phyloP scores from a whole-genome alignment of 2,888 invertebrate genomes.

The Gymnosoma rotundatum region DNA sequence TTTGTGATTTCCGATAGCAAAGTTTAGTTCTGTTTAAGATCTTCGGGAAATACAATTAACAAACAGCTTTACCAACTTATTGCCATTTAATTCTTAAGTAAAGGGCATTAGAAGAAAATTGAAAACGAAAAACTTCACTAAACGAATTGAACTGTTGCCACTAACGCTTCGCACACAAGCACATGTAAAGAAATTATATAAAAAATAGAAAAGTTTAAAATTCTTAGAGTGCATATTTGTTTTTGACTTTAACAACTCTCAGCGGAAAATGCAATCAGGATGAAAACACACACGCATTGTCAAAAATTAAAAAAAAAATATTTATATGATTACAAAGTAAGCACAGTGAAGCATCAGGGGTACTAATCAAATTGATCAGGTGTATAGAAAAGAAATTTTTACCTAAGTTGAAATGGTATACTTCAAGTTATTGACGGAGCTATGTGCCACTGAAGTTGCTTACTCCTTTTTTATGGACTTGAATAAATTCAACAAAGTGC shows the following conservation, averaged over 20 bases:
- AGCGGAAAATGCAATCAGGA: conserved; percentile 49
- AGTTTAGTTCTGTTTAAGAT: too few relatives aligned
- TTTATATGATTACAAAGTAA: conserved; percentile 20
- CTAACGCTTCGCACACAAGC: conserved; percentile 12
- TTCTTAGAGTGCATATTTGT: conserved; percentile 48
- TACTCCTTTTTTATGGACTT: too few relatives aligned
- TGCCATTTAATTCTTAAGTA: too few relatives aligned
- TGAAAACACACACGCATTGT: conserved; percentile 39
- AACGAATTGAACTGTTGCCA: conserved; percentile 67
- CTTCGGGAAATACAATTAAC: too few relatives aligned
- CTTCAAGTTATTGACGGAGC: too few relatives aligned
- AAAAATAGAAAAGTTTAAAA: not conserved
- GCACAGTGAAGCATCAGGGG: not conserved
- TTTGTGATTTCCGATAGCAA: too few relatives aligned
- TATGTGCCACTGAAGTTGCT: too few relatives aligned
- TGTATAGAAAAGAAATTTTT: too few relatives aligned
- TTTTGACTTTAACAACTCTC: conserved; percentile 48
- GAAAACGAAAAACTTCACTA: conserved; percentile 31
- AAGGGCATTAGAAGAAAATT: not conserved
- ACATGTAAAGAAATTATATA: not conserved
- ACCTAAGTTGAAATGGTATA: too few relatives aligned
- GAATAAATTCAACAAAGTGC: too few relatives aligned
- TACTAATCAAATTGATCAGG: too few relatives aligned
- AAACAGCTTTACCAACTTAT: too few relatives aligned
- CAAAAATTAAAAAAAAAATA: not conserved